Evolutionary conservation across 2,797 vertebrate genomes (phyloP).

Genomic region (Silurus aristotelis): DNA sequence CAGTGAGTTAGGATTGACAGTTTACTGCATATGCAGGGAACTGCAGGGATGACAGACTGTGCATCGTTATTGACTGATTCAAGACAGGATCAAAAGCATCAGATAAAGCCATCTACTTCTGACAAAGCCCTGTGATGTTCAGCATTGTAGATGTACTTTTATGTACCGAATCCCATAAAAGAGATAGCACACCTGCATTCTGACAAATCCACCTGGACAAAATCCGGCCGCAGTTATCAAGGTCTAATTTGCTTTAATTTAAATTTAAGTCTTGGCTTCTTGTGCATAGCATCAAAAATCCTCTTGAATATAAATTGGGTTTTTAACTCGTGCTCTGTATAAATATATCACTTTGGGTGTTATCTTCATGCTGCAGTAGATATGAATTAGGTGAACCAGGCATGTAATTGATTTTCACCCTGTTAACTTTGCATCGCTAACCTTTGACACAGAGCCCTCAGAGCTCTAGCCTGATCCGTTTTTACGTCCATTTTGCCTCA

Average conservation of each 20-base stretch:
- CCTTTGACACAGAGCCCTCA: slow-evolving; percentile 63
- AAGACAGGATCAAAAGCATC: slow-evolving; percentile 45
- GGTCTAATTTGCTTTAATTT: slow-evolving; percentile 51
- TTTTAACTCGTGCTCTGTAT: slow-evolving; percentile 53
- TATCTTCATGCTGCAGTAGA: slow-evolving; percentile 71
- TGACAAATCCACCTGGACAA: slow-evolving; percentile 55
- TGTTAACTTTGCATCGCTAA: slow-evolving; percentile 69
- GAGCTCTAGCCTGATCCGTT: slow-evolving; percentile 52
- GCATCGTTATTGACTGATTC: slow-evolving; percentile 44
- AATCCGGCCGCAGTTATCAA: slow-evolving; percentile 46
- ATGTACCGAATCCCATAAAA: slow-evolving; percentile 39
- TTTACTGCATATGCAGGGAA: slow-evolving; percentile 31
- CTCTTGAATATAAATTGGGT: slow-evolving; percentile 55
- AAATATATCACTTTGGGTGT: slow-evolving; percentile 63
- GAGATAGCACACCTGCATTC: slow-evolving; percentile 37
- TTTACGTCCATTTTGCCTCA: slow-evolving; percentile 52
- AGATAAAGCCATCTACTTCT: slow-evolving; percentile 35
- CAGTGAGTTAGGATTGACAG: slow-evolving; percentile 20
- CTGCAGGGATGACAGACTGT: slow-evolving; percentile 38
- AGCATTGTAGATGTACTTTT: slow-evolving; percentile 37
- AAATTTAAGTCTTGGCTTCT: slow-evolving; percentile 34
- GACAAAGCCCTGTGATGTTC: slow-evolving; percentile 48
- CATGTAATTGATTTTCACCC: slow-evolving; percentile 80
- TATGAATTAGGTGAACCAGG: slow-evolving; percentile 71
- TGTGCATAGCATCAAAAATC: slow-evolving; percentile 51